These are phyloP conservation scores for Archocentrus centrarchus DNA, from an alignment of 2,113 vertebrate genomes.

Conservation along the genomic window DNA sequence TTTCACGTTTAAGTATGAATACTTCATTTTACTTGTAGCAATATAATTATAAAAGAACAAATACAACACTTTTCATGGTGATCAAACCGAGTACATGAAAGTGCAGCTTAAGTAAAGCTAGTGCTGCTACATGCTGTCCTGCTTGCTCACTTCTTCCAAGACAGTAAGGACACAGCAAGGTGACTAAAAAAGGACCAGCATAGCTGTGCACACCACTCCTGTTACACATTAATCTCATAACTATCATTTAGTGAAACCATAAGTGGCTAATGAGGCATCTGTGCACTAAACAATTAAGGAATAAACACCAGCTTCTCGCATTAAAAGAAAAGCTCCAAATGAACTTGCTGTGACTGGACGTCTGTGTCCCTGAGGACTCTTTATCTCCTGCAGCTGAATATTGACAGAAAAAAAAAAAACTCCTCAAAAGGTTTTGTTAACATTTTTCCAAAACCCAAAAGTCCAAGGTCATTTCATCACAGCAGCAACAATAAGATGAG, in stretches of 20 bases:
- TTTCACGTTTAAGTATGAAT: not conserved
- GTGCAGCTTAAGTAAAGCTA: not conserved
- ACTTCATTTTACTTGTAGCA: not conserved
- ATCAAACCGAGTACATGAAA: not conserved
- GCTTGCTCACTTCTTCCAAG: not conserved
- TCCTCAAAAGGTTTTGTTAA: constrained; percentile 7
- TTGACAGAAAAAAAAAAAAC: constrained; percentile 4
- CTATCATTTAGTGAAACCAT: not conserved
- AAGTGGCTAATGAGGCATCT: constrained; percentile 34
- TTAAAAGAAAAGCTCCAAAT: constrained; percentile 12
- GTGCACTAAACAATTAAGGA: constrained; percentile 11
- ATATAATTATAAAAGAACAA: not conserved
- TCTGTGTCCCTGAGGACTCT: constrained; percentile 16
- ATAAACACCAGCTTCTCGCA: not conserved
- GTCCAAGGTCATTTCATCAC: constrained; percentile 45
- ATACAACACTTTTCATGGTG: not conserved
- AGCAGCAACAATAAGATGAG: constrained; percentile 25
- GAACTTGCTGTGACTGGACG: not conserved
- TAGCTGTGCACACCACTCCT: not conserved
- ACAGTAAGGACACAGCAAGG: not conserved
- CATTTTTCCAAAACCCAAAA: constrained; percentile 23
- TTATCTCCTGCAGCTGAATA: constrained; percentile 14
- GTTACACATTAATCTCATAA: constrained; percentile 13
- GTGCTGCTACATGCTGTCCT: not conserved
- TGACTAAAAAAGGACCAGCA: not conserved